Evolutionary conservation across 2,888 invertebrate genomes (phyloP).

Genomic region (Acleris laterana): DNA sequence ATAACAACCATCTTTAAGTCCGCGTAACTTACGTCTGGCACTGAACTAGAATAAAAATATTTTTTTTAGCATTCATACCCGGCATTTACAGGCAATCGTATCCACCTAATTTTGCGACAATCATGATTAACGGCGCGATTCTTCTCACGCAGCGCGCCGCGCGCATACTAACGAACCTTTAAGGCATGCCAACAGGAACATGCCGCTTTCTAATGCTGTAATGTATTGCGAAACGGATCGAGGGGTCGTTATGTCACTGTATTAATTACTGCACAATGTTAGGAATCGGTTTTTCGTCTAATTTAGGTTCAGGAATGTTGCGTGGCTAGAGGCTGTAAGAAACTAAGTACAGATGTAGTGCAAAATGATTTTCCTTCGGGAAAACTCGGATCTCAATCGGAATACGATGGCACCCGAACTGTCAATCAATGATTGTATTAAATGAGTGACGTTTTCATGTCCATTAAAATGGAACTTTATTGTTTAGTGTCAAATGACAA

Average conservation of each 20-base stretch:
- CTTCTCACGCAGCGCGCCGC: constrained; percentile 27
- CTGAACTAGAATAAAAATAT: too few species aligned
- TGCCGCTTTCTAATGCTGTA: constrained; percentile 80
- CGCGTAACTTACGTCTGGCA: too few species aligned
- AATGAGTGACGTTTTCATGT: too few species aligned
- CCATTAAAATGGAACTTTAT: too few species aligned
- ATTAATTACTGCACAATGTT: constrained; percentile 63
- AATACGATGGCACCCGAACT: too few species aligned
- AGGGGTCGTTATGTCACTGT: constrained; percentile 75
- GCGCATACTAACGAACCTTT: constrained; percentile 22
- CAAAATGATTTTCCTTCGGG: too few species aligned
- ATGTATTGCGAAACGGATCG: constrained; percentile 70
- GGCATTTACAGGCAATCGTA: not conserved
- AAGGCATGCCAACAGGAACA: constrained; percentile 73
- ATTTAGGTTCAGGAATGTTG: constrained; percentile 26
- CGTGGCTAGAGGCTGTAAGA: not conserved
- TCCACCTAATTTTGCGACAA: constrained; percentile 9
- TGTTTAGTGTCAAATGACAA: too few species aligned
- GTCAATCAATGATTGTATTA: too few species aligned
- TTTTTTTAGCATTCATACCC: not conserved
- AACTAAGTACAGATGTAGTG: too few species aligned
- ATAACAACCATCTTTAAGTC: too few species aligned
- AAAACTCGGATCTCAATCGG: too few species aligned
- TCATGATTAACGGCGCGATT: constrained; percentile 13
- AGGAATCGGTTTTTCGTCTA: constrained; percentile 23